A percentile compares a stretch with the other conserved stretches of the same genome.
phyloP scores from a whole-genome alignment of 2,113 vertebrate species.

The Rhegmatorhina hoffmannsi region DNA sequence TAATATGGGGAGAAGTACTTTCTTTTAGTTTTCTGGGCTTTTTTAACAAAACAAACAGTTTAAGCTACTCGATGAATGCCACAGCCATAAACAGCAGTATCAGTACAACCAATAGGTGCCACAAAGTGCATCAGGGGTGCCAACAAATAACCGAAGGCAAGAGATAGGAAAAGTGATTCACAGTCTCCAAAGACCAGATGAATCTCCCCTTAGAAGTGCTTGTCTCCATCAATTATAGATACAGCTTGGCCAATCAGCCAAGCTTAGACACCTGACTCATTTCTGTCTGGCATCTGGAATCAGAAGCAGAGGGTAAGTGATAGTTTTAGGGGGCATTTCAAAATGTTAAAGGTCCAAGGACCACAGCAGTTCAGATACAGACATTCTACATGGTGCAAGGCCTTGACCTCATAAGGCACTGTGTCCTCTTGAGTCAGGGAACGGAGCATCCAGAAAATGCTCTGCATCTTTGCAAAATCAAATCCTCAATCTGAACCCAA shows the following conservation, averaged over 20 bases:
- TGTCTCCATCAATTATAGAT: slow-evolving; percentile 54
- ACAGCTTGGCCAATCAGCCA: neutral
- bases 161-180: neutral
- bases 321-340: slow-evolving; percentile 9
- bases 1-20: neutral
- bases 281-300: neutral
- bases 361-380: neutral
- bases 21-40: neutral
- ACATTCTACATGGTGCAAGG: neutral
- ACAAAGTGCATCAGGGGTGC: neutral
- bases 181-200: neutral
- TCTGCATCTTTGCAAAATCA: neutral
- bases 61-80: neutral
- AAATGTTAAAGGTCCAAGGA: neutral
- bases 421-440: neutral
- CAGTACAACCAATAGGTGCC: neutral
- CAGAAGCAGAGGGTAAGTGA: neutral
- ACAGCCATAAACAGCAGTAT: neutral
- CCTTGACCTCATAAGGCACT: neutral
- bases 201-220: slow-evolving; percentile 28
- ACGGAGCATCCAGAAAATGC: neutral
- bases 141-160: neutral
- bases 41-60: neutral
- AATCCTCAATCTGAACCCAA: neutral
- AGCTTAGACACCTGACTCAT: slow-evolving; percentile 10